Evolutionary conservation across 2,888 invertebrate species (phyloP).

Genomic region (Drosophila subsilvestris): DNA sequence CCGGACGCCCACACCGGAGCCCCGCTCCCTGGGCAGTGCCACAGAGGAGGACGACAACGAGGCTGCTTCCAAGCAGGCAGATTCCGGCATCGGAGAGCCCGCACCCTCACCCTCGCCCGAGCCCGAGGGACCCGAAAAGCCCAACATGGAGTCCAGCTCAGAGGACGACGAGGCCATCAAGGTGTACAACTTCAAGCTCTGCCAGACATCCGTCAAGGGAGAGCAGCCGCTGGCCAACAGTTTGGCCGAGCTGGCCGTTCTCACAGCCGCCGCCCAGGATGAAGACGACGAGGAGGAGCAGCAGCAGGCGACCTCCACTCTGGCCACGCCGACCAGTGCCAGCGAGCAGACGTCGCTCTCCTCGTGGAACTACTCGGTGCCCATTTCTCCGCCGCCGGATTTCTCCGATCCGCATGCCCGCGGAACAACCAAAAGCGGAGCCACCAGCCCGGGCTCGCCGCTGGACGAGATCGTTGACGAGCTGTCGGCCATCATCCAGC

Average conservation of each 20-base stretch:
- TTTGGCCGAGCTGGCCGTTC: slow-evolving; percentile 43
- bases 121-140: slow-evolving; percentile 27
- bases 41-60: slow-evolving; percentile 71
- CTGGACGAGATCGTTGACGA: slow-evolving; percentile 80
- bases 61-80: slow-evolving; percentile 80
- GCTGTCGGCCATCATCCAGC: slow-evolving; percentile 73
- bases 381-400: slow-evolving; percentile 83
- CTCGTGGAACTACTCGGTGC: slow-evolving; percentile 82
- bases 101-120: slow-evolving; percentile 77
- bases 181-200: slow-evolving; percentile 83
- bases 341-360: slow-evolving; percentile 67
- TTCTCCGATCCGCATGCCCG: slow-evolving; percentile 73
- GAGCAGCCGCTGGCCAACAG: slow-evolving; percentile 47
- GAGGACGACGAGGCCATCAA: slow-evolving; percentile 83
- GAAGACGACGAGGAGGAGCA: slow-evolving; percentile 10
- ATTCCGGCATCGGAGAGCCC: slow-evolving; percentile 82
- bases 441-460: slow-evolving; percentile 53
- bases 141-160: slow-evolving; percentile 81
- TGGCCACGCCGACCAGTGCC: slow-evolving; percentile 53
- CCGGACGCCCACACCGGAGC: slow-evolving; percentile 81
- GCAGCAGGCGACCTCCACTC: slow-evolving; percentile 19
- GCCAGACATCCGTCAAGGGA: slow-evolving; percentile 79
- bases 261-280: slow-evolving; percentile 29
- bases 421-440: slow-evolving; percentile 32
- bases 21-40: slow-evolving; percentile 68